Percentiles rank a stretch among this genome's conserved stretches.
These are phyloP conservation scores for Melipona bicolor DNA, from an alignment of 2,888 invertebrate species.

Conservation along the genomic window DNA sequence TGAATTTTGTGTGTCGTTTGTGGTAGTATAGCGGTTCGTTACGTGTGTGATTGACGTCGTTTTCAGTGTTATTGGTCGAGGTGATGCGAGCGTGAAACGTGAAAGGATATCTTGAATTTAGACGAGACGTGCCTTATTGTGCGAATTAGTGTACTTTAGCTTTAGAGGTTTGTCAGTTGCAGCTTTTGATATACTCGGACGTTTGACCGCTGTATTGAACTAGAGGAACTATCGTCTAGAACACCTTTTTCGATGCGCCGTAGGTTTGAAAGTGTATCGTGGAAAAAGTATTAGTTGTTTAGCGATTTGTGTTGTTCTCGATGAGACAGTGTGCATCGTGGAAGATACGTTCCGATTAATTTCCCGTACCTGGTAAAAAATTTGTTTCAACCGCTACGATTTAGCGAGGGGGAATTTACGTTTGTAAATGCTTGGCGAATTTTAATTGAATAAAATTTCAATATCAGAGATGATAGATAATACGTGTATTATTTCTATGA, in stretches of 20 bases:
- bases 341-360: background rate
- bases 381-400: background rate
- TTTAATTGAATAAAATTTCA: too few relatives aligned
- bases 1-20: constrained; percentile 5
- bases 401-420: background rate
- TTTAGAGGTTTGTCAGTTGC: background rate
- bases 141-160: constrained; percentile 5
- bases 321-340: background rate
- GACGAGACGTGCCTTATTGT: background rate
- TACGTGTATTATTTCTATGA: too few relatives aligned
- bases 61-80: background rate
- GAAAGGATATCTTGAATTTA: background rate
- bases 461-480: too few relatives aligned
- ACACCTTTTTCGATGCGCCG: background rate
- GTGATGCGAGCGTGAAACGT: background rate
- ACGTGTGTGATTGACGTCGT: constrained; percentile 6
- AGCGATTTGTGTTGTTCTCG: background rate
- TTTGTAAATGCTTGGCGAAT: too few relatives aligned
- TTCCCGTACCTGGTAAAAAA: background rate
- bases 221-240: background rate
- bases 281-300: background rate
- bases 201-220: background rate
- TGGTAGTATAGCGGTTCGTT: constrained; percentile 14
- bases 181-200: background rate
- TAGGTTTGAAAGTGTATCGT: background rate